Evolutionary conservation across 2,888 invertebrate genomes (phyloP).

Genomic region (Rhabditoides inermis): DNA sequence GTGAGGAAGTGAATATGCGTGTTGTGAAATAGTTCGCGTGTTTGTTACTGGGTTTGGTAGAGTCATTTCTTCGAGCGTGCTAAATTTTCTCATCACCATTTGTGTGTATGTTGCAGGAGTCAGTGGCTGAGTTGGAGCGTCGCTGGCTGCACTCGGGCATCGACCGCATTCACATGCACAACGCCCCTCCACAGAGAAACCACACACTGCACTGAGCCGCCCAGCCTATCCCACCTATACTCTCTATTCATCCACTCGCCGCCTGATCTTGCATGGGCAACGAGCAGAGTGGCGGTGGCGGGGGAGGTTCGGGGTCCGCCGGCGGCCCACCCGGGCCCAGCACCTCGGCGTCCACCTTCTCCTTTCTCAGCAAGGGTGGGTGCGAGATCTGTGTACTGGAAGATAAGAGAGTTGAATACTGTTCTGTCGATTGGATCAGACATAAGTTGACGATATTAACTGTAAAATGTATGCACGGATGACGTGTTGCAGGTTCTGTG

Average conservation of each 20-base stretch:
- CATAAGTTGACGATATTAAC: too few relatives aligned
- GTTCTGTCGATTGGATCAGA: too few relatives aligned
- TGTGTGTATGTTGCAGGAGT: conserved; percentile 11
- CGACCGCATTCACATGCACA: conserved; percentile 23
- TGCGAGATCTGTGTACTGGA: too few relatives aligned
- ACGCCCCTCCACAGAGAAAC: not conserved
- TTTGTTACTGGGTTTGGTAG: too few relatives aligned
- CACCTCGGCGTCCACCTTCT: conserved; percentile 27
- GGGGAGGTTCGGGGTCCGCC: conserved; percentile 1
- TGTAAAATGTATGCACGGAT: too few relatives aligned
- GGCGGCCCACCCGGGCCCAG: conserved; percentile 11
- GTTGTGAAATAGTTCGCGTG: too few relatives aligned
- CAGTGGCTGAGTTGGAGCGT: conserved; percentile 11
- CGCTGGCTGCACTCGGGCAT: conserved; percentile 27
- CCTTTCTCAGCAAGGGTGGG: conserved; percentile 39
- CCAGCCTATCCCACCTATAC: not conserved
- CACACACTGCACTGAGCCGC: not conserved
- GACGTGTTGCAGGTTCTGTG: conserved; percentile 12
- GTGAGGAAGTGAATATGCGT: too few relatives aligned
- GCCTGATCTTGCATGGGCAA: conserved; percentile 24
- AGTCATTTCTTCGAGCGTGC: too few relatives aligned
- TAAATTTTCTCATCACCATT: too few relatives aligned
- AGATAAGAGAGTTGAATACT: too few relatives aligned
- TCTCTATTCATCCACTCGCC: not conserved
- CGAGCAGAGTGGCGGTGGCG: conserved; percentile 36